These are phyloP conservation scores for Miltochrista miniata DNA, from an alignment of 2,888 invertebrate species.

Conservation along the genomic window DNA sequence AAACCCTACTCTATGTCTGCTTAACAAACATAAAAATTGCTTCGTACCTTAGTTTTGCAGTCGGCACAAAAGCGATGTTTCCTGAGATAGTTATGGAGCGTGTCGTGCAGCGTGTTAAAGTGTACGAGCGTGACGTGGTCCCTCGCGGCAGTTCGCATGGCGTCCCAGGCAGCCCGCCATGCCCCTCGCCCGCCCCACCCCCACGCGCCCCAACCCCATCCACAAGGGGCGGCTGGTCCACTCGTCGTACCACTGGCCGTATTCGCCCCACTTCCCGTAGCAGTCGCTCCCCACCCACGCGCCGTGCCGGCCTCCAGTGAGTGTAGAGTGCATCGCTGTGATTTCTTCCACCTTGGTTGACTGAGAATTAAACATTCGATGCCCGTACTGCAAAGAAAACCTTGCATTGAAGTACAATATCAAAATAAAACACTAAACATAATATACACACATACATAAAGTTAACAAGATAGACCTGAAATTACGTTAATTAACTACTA, in stretches of 20 bases:
- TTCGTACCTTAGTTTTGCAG: constrained; percentile 93
- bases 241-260: constrained; percentile 87
- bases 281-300: constrained; percentile 86
- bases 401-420: neutral
- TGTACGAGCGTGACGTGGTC: constrained; percentile 95
- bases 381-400: constrained; percentile 82
- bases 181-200: constrained; percentile 85
- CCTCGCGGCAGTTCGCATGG: constrained; percentile 90
- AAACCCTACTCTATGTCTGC: no score
- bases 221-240: constrained; percentile 88
- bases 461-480: no score
- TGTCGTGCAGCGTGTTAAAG: constrained; percentile 91
- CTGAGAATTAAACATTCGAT: constrained; percentile 90
- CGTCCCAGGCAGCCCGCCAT: constrained; percentile 94
- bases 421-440: no score
- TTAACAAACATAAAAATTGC: no score
- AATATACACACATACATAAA: no score
- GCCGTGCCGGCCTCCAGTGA: constrained; percentile 94
- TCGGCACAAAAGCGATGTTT: constrained; percentile 98
- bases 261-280: constrained; percentile 55
- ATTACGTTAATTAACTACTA: no score
- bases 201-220: constrained; percentile 91
- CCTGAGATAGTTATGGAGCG: constrained; percentile 94
- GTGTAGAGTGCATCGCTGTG: constrained; percentile 94
- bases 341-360: constrained; percentile 94